Evolutionary conservation across 2,888 invertebrate species (phyloP).

Genomic region (Glyphotaelius pellucidus): DNA sequence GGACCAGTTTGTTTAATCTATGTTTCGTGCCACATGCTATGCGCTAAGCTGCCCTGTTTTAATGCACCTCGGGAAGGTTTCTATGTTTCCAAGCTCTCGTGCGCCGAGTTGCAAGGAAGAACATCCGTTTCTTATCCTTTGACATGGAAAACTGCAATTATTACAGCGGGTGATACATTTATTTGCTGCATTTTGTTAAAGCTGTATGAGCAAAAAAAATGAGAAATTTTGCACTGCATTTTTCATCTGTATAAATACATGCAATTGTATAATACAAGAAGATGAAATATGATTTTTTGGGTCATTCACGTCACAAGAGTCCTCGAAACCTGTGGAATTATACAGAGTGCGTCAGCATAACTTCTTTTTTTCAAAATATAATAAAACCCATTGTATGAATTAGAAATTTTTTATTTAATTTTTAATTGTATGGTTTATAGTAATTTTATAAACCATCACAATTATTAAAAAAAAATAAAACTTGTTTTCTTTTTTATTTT

Average conservation of each 20-base stretch:
- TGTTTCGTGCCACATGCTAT: conserved; percentile 18
- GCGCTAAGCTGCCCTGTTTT: not conserved
- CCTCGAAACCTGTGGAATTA: too few species aligned
- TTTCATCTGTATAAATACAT: not conserved
- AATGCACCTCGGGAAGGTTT: conserved; percentile 12
- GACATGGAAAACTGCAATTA: conserved; percentile 50
- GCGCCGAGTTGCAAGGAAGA: not conserved
- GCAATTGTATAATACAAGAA: not conserved
- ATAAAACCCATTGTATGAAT: too few species aligned
- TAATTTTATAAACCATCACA: too few species aligned
- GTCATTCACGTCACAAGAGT: not conserved
- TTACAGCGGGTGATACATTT: not conserved
- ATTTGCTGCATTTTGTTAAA: not conserved
- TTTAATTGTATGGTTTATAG: too few species aligned
- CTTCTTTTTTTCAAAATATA: too few species aligned
- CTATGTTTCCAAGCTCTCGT: conserved; percentile 25
- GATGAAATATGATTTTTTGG: not conserved
- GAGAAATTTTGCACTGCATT: not conserved
- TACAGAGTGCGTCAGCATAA: too few species aligned
- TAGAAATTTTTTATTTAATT: too few species aligned
- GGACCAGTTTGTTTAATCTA: conserved; percentile 18
- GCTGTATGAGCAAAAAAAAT: not conserved
- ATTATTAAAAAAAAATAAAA: too few species aligned
- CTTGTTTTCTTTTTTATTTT: too few species aligned
- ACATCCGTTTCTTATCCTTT: conserved; percentile 19